Evolutionary conservation across 2,797 vertebrate genomes (phyloP), one percentile per base, ranked within the genome.

Genomic region (Syngnathus rostellatus): DNA sequence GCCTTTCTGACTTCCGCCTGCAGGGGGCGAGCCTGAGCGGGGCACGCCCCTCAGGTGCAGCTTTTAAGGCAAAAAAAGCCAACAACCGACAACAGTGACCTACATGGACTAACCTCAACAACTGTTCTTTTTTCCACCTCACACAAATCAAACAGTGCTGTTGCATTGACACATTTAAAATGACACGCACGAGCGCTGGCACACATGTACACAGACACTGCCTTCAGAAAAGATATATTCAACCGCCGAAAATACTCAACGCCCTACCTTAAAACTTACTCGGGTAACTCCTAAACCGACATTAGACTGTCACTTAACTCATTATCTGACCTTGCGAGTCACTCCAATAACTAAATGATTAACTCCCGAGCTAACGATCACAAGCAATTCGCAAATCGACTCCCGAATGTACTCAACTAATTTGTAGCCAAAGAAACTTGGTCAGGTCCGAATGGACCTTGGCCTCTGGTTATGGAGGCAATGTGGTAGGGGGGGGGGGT

Each of bases 51-150:
- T 70, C 68, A 68, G 70, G 41, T 61, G 72, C 65, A 2, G 50
- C 60, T 72, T 40, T 8, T 37, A 37, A 37, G 55, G 31, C 8
- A 19, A 43, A 82, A 74, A 74, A 84, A 80, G 79, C 67, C 81
- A 81, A 79, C 81, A 78, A 77, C 70, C 61, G 51, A 77, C 73
- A 75, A 77, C 73, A 73, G 72, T 89, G 85, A 87, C 86, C 89
- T 88, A 90, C 68, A 84, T 88, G 74, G 25, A n/a, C 31, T 54
- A 85, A 88, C 68, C 88, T 45, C 60, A 62, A 46, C 60, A 16
- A 8, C 60, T 41, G 59, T 61, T 61, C 43, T 12, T 62, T 12
- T 25, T 43, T 62, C 41, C 23, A 8, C 41, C n/a, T 16, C 21
- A 23, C 39, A 11, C 6, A 61, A 43, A 11, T 41, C 23, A 41